Conservation (phyloP, 2,888 invertebrate species). For the Sycophila texana region DNA sequence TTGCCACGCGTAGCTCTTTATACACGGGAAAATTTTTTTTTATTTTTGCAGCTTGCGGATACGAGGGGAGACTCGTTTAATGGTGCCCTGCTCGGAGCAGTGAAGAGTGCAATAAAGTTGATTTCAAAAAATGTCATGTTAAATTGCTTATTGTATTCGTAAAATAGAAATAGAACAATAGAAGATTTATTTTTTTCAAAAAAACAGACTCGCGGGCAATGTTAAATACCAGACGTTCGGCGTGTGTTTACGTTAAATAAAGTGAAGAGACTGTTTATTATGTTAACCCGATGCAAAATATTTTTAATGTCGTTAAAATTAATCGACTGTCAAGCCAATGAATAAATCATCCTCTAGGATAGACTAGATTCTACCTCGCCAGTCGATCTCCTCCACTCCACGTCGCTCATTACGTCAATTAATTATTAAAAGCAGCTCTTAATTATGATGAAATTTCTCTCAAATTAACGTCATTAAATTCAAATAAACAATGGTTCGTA, state of each 20-base stretch:
- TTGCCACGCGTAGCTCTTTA: background rate
- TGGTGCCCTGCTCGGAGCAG: background rate
- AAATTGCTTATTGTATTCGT: too few species aligned
- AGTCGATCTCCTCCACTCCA: slow-evolving; percentile 10
- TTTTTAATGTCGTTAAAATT: slow-evolving; percentile 49
- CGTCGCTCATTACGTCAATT: slow-evolving; percentile 32
- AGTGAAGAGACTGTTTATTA: background rate
- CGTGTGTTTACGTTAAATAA: slow-evolving; percentile 16
- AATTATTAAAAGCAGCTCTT: slow-evolving; percentile 30
- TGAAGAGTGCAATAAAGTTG: too few species aligned
- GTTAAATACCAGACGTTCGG: background rate
- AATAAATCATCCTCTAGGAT: slow-evolving; percentile 47
- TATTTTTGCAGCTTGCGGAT: slow-evolving; percentile 8
- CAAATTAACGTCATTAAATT: slow-evolving; percentile 21
- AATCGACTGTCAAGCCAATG: slow-evolving; percentile 50
- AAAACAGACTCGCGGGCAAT: background rate
- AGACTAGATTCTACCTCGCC: slow-evolving; percentile 36
- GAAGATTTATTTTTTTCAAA: background rate
- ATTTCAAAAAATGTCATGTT: background rate
- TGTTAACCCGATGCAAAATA: slow-evolving; percentile 4
- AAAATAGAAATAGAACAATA: background rate
- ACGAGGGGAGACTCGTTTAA: background rate
- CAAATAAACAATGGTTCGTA: slow-evolving; percentile 40
- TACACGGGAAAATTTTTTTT: slow-evolving; percentile 17
- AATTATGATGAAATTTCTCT: slow-evolving; percentile 32